phyloP scores from a whole-genome alignment of 2,113 vertebrate species.

The Shinisaurus crocodilurus region DNA sequence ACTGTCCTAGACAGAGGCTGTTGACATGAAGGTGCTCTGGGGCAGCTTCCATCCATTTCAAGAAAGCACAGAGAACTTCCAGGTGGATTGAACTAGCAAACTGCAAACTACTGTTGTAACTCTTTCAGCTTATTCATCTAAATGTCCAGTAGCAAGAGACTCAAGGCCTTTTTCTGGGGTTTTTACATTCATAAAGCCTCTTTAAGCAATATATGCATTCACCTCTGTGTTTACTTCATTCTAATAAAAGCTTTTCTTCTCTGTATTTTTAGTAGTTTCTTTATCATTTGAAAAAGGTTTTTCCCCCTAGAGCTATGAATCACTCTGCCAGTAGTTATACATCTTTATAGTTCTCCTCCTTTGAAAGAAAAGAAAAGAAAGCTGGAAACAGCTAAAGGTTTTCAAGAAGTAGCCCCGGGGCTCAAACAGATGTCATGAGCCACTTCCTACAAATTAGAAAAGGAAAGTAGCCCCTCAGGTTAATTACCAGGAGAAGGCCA shows the following conservation, averaged over 20 bases:
- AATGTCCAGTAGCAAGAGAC: constrained; percentile 6
- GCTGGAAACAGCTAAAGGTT: constrained; percentile 48
- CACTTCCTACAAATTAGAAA: constrained; percentile 80
- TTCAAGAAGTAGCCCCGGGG: constrained; percentile 65
- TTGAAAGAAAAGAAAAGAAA: constrained; percentile 36
- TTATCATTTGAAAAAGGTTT: constrained; percentile 46
- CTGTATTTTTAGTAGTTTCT: neutral
- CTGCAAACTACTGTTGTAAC: neutral
- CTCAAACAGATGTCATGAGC: constrained; percentile 74
- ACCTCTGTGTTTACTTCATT: constrained; percentile 28
- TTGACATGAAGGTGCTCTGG: neutral
- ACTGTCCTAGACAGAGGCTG: accelerated
- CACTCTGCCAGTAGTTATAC: constrained; percentile 33
- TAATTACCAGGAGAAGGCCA: constrained; percentile 75
- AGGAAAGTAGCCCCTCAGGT: constrained; percentile 77
- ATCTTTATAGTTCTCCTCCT: constrained; percentile 52
- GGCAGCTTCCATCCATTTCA: neutral
- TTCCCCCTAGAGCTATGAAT: constrained; percentile 34
- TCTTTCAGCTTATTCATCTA: neutral
- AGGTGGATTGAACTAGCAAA: neutral
- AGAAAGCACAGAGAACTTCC: neutral
- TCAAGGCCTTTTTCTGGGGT: accelerated
- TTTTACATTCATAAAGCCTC: neutral
- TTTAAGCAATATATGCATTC: neutral
- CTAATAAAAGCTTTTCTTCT: neutral